Base-by-base conservation (phyloP, 2,888 invertebrate species). In the Trichogramma evanescens region DNA sequence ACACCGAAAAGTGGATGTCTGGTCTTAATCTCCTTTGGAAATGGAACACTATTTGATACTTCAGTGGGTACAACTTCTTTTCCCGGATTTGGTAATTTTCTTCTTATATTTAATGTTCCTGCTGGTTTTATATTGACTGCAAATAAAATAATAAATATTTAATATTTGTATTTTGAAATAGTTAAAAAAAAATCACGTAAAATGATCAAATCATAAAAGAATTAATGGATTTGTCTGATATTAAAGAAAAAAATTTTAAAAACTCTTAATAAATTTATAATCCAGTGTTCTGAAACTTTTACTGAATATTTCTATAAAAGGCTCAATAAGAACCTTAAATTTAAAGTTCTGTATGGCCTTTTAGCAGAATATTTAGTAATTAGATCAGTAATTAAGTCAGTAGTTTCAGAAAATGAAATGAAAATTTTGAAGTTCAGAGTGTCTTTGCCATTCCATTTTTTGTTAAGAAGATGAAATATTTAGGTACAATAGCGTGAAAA, bases 1-100 rank as follows among this genome's bases (percentile, higher is more conserved):
- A 62, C 64, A 42, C 67, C 68, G 54, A 66, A 62, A 48, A 68
- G 61, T n/a, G 68, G 68, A 63, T 68, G 65, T 48, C 68, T 60
- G 3, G 49, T 10, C 61, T 63, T 67, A 9, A 68, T 54, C 57
- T 67, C 65, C 56, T 65, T 60, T 6, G 66, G 66, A 58, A 62
- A 65, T 9, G 68, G 67, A 41, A 68, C 63, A 26, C 50, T 50
- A 44, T 10, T 38, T 5, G 56, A 13, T 39, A 58, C 55, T 57
- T 62, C 51, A 46, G 42, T 58, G 13, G 56, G 10, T 9, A 61
- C 7, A 9, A 54, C 56, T 46, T 60, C 61, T 10, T 58, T 64
- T 6, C 60, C 57, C n/a, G 13, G 46, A 6, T 50, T 50, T 4
- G 66, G 56, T 40, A 68, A 58, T 62, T 67, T 68, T 48, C 61